These are phyloP conservation scores for Pseudolycoriella hygida DNA, from an alignment of 2,888 invertebrate species.

Conservation along the genomic window DNA sequence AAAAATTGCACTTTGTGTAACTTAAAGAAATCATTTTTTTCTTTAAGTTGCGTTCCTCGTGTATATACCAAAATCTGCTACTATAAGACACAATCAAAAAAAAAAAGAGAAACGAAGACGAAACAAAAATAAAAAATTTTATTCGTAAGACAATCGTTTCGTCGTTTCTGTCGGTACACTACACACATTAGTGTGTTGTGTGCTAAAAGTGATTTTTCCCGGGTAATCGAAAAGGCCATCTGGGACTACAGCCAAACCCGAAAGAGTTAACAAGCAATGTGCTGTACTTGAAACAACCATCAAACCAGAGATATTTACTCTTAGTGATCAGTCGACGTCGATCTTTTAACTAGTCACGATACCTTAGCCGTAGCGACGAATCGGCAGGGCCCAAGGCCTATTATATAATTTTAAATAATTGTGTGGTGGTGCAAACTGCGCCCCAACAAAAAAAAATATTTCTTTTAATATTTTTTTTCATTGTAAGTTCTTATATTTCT, in stretches of 20 bases:
- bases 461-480: background rate
- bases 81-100: background rate
- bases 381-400: constrained; percentile 4
- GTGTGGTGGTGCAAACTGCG: background rate
- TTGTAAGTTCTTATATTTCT: background rate
- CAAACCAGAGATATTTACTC: background rate
- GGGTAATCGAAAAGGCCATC: constrained; percentile 4
- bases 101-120: background rate
- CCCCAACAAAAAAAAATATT: background rate
- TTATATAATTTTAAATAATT: constrained; percentile 3
- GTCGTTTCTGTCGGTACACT: no score
- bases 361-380: background rate
- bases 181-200: background rate
- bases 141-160: background rate
- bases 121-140: background rate
- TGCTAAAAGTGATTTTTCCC: constrained; percentile 4
- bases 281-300: background rate
- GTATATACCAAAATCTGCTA: background rate
- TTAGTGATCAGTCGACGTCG: constrained; percentile 3
- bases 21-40: no score
- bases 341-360: constrained; percentile 4
- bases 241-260: constrained; percentile 2
- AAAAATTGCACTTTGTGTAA: no score
- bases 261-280: background rate
- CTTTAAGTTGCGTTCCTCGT: background rate